These are phyloP conservation scores for Nyctalus aviator DNA, from an alignment of 2,797 vertebrate species.

Conservation along the genomic window DNA sequence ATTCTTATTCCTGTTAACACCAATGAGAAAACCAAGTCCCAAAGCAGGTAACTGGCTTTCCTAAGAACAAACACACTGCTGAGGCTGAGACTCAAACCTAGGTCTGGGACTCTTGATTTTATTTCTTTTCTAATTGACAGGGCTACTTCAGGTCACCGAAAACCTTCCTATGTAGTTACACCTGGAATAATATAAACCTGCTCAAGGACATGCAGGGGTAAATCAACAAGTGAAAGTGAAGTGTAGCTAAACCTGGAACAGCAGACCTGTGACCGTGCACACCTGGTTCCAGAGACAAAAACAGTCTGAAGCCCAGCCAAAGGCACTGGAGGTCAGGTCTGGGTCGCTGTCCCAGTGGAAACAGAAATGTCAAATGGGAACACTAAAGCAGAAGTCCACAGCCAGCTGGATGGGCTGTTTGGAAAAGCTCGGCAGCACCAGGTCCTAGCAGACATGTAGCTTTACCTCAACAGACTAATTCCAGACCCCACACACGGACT, in stretches of 20 bases:
- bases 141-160: not conserved
- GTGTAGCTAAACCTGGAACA: not conserved
- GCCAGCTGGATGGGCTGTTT: too few relatives aligned
- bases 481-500: not conserved
- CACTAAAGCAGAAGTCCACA: not conserved
- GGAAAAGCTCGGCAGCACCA: not conserved
- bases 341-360: not conserved
- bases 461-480: not conserved
- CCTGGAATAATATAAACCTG: not conserved
- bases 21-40: not conserved
- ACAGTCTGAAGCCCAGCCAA: not conserved
- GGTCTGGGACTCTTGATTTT: not conserved
- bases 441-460: not conserved
- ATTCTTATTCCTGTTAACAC: not conserved
- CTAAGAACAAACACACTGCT: not conserved
- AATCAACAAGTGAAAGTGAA: slow-evolving; percentile 54
- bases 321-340: not conserved
- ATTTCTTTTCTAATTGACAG: slow-evolving; percentile 1
- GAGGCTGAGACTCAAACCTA: not conserved
- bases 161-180: not conserved
- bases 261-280: not conserved
- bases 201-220: slow-evolving; percentile 52
- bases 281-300: not conserved
- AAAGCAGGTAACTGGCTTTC: not conserved
- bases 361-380: slow-evolving; percentile 33